Evolutionary conservation across 2,797 vertebrate genomes (phyloP), one percentile per base, ranked within the genome.

Genomic region (Sebastes vulpes): DNA sequence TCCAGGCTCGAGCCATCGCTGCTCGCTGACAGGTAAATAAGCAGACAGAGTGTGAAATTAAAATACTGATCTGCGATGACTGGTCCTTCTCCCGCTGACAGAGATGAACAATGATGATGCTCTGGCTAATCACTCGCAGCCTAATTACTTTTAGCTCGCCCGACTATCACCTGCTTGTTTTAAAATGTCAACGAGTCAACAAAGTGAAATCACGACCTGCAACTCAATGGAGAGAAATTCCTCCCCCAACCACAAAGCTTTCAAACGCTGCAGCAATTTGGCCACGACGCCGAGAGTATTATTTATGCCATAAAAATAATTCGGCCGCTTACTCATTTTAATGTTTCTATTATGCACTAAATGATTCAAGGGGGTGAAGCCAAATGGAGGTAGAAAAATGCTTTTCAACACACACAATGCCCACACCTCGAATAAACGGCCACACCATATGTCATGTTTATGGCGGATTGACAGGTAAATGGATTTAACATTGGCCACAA

Each of bases 281-380:
- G 85, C 87, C 52, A 14, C 31, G 1, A 81, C 26, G 4, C 32
- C 1, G 26, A 58, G 69, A 79, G 35, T 18, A 86, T 90, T 84
- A 88, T 87, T 90, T 88, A 89, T 84, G 80, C 63, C 77, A 81
- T 57, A 54, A 71, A 91, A 89, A 88, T 84, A 68, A 89, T 87
- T 82, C 21, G 12, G 35, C 68, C 82, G 76, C 86, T 95, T 85
- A 86, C 78, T 90, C 87, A 91, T 90, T 87, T 87, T 89, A 85
- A 93, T 89, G 89, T 81, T 90, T 90, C 83, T 82, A 89, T 90
- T 82, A 90, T 79, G 69, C 42, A 56, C 71, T 74, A 70, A 91
- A 90, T 79, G 74, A 92, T 90, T 90, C 77, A 86, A 66, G 38
- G 72, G 50, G 66, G 18, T n/a, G 69, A 75, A 71, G 84, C 86